Base-by-base conservation (phyloP, 2,113 vertebrate genomes). In the Pollachius pollachius region DNA sequence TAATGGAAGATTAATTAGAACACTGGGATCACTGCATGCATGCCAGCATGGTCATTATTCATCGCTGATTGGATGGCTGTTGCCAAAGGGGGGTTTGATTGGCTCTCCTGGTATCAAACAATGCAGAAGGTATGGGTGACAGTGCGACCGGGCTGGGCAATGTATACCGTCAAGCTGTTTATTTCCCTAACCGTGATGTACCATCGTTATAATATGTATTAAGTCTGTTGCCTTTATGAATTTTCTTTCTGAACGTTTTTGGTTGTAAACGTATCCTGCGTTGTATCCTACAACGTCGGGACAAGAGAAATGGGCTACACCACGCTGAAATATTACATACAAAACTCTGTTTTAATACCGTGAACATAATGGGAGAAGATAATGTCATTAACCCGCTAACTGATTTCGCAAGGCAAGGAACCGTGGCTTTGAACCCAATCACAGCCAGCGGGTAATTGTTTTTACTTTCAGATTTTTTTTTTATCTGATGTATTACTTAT, bases 1-100 rank as follows among this genome's bases (percentile, higher is more conserved):
- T 92, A 92, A 91, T 91, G 88, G 84, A 91, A 87, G 89, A 88
- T 81, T 92, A 90, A 93, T 92, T 92, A 91, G 85, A 91, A 91
- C 92, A 84, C 87, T 89, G 86, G 84, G 89, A 89, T 89, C 90
- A 76, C 91, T 85, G 86, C 89, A 84, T 87, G 91, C 78, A 74
- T 78, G 74, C 79, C 79, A 82, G 84, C 74, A 67, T 73, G 73
- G 81, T 88, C 89, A 92, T 92, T 91, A 92, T 85, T 93, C 90
- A 92, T 90, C 75, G 70, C 72, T 90, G 89, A 92, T 90, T 91
- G 89, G 90, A 88, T 84, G 77, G 68, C 81, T 79, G 83, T 79
- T 81, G 89, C 88, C 84, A 87, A 84, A 88, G 85, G 75, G 72
- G 74, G 64, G 77, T 83, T 84, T 77, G 83, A 82, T 60, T 75